These are phyloP conservation scores for Acleris cristana DNA, from an alignment of 2,888 invertebrate species.

Conservation along the genomic window DNA sequence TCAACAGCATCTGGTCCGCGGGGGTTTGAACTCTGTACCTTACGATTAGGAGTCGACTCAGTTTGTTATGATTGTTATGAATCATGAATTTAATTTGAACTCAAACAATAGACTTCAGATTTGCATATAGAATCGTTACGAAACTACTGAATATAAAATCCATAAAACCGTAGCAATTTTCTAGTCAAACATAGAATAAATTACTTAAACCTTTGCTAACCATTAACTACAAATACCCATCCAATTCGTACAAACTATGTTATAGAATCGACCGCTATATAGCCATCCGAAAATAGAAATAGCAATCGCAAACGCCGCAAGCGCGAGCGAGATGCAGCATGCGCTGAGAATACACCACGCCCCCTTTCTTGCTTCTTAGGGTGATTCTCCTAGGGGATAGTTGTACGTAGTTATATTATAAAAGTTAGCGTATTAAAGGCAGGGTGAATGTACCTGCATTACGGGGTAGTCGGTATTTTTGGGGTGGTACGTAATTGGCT, in stretches of 20 bases:
- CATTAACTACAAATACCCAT: slow-evolving; percentile 28
- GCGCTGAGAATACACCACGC: slow-evolving; percentile 61
- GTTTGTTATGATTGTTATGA: no score
- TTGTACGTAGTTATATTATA: slow-evolving; percentile 43
- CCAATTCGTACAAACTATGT: slow-evolving; percentile 35
- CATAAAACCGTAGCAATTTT: neutral
- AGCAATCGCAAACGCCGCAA: slow-evolving; percentile 35
- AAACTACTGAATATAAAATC: neutral
- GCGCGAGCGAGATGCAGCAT: slow-evolving; percentile 58
- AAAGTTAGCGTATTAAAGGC: slow-evolving; percentile 34
- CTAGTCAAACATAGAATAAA: slow-evolving; percentile 8
- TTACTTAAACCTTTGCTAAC: slow-evolving; percentile 13
- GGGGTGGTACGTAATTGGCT: slow-evolving; percentile 55
- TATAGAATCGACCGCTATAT: slow-evolving; percentile 46
- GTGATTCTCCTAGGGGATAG: slow-evolving; percentile 59
- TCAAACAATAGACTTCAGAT: neutral
- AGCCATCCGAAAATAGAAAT: slow-evolving; percentile 42
- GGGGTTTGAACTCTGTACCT: no score
- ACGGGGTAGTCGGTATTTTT: slow-evolving; percentile 27
- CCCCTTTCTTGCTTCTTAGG: slow-evolving; percentile 66
- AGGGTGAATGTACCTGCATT: slow-evolving; percentile 49
- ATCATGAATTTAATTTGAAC: no score
- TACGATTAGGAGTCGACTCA: no score
- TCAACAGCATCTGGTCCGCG: no score
- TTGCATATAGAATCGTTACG: neutral